A percentile compares a stretch with the other conserved stretches of the same genome.
Conservation (phyloP, 2,797 vertebrate species). For the Crenuchus spilurus region DNA sequence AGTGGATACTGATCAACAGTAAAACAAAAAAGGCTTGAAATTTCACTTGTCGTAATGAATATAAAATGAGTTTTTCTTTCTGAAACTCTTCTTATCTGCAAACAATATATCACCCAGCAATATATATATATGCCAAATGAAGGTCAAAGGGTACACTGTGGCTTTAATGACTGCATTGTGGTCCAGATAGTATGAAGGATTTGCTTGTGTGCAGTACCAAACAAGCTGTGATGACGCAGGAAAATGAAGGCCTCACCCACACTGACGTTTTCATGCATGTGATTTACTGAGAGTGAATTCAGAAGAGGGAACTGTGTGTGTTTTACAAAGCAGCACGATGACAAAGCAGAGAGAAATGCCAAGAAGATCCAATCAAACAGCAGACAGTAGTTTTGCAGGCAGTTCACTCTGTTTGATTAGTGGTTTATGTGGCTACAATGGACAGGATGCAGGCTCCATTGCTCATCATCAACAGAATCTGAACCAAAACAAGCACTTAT, state of each 20-base stretch:
- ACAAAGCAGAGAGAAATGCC: slow-evolving; percentile 2
- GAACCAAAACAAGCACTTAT: neutral
- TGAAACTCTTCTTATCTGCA: too few relatives aligned
- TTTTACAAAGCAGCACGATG: slow-evolving; percentile 15
- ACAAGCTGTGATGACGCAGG: slow-evolving; percentile 1
- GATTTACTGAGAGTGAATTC: slow-evolving; percentile 28
- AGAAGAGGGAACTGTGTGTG: slow-evolving; percentile 9
- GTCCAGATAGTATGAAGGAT: slow-evolving; percentile 21
- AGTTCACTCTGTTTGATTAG: neutral
- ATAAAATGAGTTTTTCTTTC: too few relatives aligned
- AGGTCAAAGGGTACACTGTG: neutral
- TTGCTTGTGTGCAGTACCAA: neutral
- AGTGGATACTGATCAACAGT: too few relatives aligned
- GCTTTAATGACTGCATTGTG: neutral
- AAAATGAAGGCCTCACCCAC: neutral
- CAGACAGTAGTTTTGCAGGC: neutral
- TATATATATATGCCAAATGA: neutral
- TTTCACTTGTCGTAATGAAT: too few relatives aligned
- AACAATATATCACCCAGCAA: too few relatives aligned
- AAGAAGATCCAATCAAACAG: slow-evolving; percentile 1
- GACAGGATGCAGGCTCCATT: neutral
- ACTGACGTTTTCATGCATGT: slow-evolving; percentile 35
- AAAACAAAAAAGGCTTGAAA: too few relatives aligned
- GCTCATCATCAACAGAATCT: neutral
- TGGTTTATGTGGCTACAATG: slow-evolving; percentile 13